phyloP scores from a whole-genome alignment of 2,888 invertebrate species.

The Dorcus hopei region DNA sequence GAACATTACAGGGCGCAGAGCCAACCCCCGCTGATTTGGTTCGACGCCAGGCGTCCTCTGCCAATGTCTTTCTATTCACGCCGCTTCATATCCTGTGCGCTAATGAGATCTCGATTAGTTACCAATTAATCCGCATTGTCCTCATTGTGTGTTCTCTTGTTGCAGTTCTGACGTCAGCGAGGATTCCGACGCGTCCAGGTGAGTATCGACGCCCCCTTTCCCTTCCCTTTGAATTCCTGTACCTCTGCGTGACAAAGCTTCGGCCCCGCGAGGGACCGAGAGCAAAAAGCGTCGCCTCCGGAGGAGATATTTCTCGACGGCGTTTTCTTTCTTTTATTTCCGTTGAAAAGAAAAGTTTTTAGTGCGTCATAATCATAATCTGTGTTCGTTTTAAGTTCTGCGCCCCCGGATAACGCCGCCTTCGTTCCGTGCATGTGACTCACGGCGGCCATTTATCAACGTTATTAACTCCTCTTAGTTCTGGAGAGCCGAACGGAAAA shows the following conservation, averaged over 20 bases:
- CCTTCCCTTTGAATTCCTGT: too few species aligned
- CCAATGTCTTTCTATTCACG: slow-evolving; percentile 16
- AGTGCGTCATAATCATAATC: slow-evolving; percentile 42
- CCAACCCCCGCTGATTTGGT: background rate
- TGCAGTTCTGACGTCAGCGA: slow-evolving; percentile 39
- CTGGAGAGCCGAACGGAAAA: slow-evolving; percentile 2
- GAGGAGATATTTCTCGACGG: background rate
- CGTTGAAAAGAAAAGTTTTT: slow-evolving; percentile 29
- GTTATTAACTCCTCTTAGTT: slow-evolving; percentile 8
- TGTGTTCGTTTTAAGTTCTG: slow-evolving; percentile 36
- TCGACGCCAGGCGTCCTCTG: slow-evolving; percentile 8
- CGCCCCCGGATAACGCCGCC: slow-evolving; percentile 3
- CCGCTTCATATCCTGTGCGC: slow-evolving; percentile 19
- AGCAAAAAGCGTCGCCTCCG: background rate
- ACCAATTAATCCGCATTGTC: slow-evolving; percentile 33
- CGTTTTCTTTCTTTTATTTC: slow-evolving; percentile 25
- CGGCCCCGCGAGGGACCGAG: too few species aligned
- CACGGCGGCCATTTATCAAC: slow-evolving; percentile 13
- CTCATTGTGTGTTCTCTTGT: slow-evolving; percentile 34
- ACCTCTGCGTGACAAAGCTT: too few species aligned
- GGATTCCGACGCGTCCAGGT: slow-evolving; percentile 35
- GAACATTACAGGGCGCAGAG: slow-evolving; percentile 3
- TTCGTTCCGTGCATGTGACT: slow-evolving; percentile 16
- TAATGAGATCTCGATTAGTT: slow-evolving; percentile 26
- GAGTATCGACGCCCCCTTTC: slow-evolving; percentile 22